Evolutionary conservation across 2,888 invertebrate species (phyloP).

Genomic region (Congeria kusceri): DNA sequence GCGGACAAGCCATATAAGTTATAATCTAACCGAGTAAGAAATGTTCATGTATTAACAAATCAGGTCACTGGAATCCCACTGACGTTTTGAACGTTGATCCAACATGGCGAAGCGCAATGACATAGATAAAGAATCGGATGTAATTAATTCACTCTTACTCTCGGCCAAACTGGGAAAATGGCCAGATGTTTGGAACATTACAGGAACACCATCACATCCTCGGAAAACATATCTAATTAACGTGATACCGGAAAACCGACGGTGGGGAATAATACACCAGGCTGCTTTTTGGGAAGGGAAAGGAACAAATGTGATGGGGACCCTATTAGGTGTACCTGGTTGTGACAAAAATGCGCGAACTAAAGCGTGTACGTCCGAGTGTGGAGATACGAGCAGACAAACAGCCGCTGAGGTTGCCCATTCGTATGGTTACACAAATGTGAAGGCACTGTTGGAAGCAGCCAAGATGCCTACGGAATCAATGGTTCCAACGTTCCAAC

Average conservation of each 20-base stretch:
- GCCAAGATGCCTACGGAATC: background rate
- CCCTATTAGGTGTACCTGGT: slow-evolving; percentile 32
- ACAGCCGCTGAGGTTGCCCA: slow-evolving; percentile 53
- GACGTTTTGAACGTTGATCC: background rate
- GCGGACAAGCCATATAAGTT: background rate
- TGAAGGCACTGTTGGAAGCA: slow-evolving; percentile 7
- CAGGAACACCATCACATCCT: slow-evolving; percentile 50
- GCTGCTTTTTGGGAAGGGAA: slow-evolving; percentile 58
- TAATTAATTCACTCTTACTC: slow-evolving; percentile 35
- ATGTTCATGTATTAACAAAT: no score
- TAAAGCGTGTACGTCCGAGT: slow-evolving; percentile 60
- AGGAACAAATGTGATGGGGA: slow-evolving; percentile 32
- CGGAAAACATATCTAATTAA: slow-evolving; percentile 52
- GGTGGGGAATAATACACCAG: slow-evolving; percentile 66
- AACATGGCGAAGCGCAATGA: slow-evolving; percentile 10
- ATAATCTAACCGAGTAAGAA: background rate
- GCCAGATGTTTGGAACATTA: slow-evolving; percentile 49
- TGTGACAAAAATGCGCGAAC: slow-evolving; percentile 51
- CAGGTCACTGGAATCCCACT: no score
- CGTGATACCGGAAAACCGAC: slow-evolving; percentile 61
- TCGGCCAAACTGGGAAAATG: slow-evolving; percentile 57
- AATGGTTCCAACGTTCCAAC: background rate
- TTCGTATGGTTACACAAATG: slow-evolving; percentile 37
- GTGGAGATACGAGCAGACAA: slow-evolving; percentile 42
- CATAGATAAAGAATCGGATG: slow-evolving; percentile 47